Percentiles rank a stretch among this genome's conserved stretches.
phyloP scores from a whole-genome alignment of 2,888 invertebrate genomes.

The Syrista parreyssii region DNA sequence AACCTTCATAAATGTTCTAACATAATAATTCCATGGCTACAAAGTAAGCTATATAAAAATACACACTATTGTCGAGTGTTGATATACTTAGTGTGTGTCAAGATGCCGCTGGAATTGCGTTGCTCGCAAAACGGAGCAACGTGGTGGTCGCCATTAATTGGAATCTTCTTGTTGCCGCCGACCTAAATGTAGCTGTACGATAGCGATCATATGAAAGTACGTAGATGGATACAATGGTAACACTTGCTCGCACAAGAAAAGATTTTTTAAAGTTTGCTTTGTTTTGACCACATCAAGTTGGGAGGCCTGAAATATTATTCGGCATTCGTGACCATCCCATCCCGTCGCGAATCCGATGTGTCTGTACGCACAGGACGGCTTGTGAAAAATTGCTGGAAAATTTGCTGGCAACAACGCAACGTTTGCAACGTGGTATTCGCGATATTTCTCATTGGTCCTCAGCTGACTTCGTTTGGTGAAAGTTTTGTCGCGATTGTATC shows the following conservation, averaged over 20 bases:
- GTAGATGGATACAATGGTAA: neutral
- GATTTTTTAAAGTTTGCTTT: neutral
- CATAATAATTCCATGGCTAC: neutral
- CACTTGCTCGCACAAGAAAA: neutral
- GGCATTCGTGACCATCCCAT: neutral
- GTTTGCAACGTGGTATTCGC: neutral
- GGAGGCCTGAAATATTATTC: neutral
- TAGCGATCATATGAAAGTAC: neutral
- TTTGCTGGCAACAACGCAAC: slow-evolving; percentile 9
- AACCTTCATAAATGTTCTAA: neutral
- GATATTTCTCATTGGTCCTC: neutral
- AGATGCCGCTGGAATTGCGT: neutral
- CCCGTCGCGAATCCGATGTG: neutral
- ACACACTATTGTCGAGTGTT: neutral
- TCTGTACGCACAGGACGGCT: slow-evolving; percentile 1
- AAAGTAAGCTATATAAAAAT: neutral
- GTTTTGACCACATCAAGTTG: neutral
- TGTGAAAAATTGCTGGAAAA: slow-evolving; percentile 27
- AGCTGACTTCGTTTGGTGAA: neutral
- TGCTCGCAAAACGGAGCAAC: neutral
- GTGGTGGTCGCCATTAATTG: neutral
- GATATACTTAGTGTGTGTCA: neutral
- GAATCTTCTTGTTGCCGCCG: neutral
- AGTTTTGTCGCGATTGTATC: neutral
- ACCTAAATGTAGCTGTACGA: neutral